Base-by-base conservation (phyloP, 2,797 vertebrate genomes). In the Adrianichthys oophorus region DNA sequence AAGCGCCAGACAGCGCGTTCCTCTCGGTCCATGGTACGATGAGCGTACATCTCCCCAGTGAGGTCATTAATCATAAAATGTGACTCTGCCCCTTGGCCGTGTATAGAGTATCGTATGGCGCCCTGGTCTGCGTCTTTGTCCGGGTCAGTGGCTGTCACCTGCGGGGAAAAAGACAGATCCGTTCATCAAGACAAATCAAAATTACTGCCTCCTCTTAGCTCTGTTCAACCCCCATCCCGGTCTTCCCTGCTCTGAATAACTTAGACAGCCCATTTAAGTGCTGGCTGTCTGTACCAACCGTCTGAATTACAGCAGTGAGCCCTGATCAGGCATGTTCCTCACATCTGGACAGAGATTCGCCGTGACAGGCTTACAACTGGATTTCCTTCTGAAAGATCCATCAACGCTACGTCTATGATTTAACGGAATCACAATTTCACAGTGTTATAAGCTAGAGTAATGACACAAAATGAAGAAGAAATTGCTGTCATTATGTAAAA, bases 121-220 rank as follows among this genome's bases (percentile, higher is more conserved):
- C 89, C 93, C 84, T 93, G 94, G 78, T 93, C 89, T n/a, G 92
- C 84, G 19, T 89, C 91, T 75, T 93, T 93, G 79, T 97, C 95
- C 41, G 94, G 95, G 90, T 97, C 95, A 12, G 84, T 92, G 4
- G 95, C 95, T 42, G 92, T 92, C 82, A 97, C 95, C 95, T 97
- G 79, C 45, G 45, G 10, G 61, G 70, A 82, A 21, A 53, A 74
- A 65, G 56, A 61, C 45, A 53, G 37, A 59, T 76, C 74, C 46
- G 68, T 70, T 76, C 59, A 73, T 50, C 15, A 52, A 60, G 51
- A 67, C 62, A 79, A 69, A 62, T 41, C 14, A 50, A 74, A 78
- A 79, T 81, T 65, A 71, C 16, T 14, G 21, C 59, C 66, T 60
- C 62, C 48, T 59, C 63, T 79, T 56, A 76, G 84, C 72, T 76